Evolutionary conservation across 2,797 vertebrate species (phyloP).

Genomic region (Lepus townsendii): DNA sequence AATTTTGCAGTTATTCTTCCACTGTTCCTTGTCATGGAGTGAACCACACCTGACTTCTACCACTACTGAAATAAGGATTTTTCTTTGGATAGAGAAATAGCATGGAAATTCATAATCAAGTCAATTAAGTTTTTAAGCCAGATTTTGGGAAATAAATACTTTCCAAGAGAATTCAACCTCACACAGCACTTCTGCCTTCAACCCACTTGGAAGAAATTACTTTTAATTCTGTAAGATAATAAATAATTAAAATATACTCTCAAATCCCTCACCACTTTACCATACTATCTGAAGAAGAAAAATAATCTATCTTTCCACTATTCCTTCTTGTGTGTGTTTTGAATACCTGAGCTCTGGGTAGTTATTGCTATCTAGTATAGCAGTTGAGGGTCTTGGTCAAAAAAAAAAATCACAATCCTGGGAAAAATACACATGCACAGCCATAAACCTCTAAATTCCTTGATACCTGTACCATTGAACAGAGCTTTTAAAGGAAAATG

Average conservation of each 20-base stretch:
- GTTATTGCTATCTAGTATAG: neutral
- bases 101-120: neutral
- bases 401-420: neutral
- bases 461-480: neutral
- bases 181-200: neutral
- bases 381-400: neutral
- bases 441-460: neutral
- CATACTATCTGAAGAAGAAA: neutral
- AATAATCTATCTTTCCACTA: neutral
- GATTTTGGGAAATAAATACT: neutral
- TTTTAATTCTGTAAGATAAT: neutral
- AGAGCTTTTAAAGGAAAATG: constrained; percentile 25
- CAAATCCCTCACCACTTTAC: neutral
- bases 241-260: neutral
- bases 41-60: neutral
- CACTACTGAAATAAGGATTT: neutral
- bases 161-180: neutral
- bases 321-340: neutral
- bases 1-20: neutral
- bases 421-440: neutral
- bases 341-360: constrained; percentile 32
- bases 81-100: neutral
- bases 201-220: neutral
- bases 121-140: neutral
- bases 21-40: neutral